Conservation (phyloP, 2,888 invertebrate species). For the Zygaena filipendulae region DNA sequence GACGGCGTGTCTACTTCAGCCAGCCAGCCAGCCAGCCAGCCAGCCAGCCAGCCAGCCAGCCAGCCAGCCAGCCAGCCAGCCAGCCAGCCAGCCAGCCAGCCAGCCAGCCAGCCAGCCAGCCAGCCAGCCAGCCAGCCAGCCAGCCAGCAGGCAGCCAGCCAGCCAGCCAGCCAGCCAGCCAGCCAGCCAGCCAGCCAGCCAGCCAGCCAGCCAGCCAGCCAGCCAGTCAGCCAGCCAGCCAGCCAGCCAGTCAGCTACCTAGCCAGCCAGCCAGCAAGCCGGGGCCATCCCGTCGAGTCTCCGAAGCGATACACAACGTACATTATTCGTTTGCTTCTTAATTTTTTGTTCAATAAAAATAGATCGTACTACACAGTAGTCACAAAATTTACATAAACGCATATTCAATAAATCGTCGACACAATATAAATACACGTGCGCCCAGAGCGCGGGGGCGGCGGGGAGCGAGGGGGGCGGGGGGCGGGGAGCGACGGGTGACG, state of each 20-base stretch:
- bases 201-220: no score
- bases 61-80: conserved; percentile 1
- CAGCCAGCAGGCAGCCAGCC: no score
- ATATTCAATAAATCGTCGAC: no score
- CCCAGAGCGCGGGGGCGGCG: conserved; percentile 15
- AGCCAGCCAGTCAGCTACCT: no score
- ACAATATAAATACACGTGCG: conserved; percentile 35
- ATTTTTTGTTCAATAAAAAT: conserved; percentile 20
- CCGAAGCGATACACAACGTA: background rate
- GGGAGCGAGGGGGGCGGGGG: background rate
- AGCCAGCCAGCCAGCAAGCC: conserved; percentile 3
- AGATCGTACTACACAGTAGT: conserved; percentile 45
- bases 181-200: no score
- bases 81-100: no score
- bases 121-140: no score
- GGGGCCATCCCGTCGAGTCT: conserved; percentile 1
- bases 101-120: no score
- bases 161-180: no score
- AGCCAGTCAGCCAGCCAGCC: no score
- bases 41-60: conserved; percentile 10
- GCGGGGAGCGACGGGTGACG: conserved; percentile 20
- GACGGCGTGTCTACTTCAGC: conserved; percentile 26
- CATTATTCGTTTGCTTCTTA: no score
- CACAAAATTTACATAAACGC: conserved; percentile 30
- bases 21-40: conserved; percentile 7